Percentiles rank a stretch among this genome's conserved stretches.
Conservation (phyloP, 2,113 vertebrate species). For the Daphoenositta chrysoptera region DNA sequence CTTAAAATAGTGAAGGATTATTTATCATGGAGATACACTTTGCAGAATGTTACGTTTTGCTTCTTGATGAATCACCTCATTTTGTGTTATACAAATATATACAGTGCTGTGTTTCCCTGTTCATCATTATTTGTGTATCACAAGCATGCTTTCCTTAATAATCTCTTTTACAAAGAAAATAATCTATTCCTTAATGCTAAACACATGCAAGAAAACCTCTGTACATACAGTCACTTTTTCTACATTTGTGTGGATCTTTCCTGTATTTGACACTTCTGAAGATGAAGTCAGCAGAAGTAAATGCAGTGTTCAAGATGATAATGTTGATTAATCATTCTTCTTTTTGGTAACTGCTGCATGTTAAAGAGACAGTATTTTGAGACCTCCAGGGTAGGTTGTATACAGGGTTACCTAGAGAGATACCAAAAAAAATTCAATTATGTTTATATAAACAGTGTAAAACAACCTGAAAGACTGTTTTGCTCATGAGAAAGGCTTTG, state of each 20-base stretch:
- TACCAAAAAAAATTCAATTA: neutral
- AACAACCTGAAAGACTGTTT: neutral
- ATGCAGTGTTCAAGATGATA: neutral
- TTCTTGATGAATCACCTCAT: neutral
- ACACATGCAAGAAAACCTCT: neutral
- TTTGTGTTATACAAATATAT: neutral
- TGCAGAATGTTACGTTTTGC: neutral
- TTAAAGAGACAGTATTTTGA: neutral
- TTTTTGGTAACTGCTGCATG: neutral
- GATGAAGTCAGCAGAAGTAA: neutral
- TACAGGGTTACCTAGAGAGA: neutral
- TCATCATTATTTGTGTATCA: neutral
- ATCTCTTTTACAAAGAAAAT: neutral
- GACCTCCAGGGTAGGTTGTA: neutral
- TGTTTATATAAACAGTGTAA: neutral
- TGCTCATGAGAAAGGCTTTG: neutral
- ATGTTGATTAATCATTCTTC: neutral
- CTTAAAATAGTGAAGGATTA: neutral
- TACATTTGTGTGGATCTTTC: neutral
- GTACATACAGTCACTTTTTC: neutral
- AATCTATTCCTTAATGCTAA: neutral
- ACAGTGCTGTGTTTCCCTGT: neutral
- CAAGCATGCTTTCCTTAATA: neutral
- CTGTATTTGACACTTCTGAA: neutral
- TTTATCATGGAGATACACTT: neutral